Evolutionary conservation across 2,113 vertebrate genomes (phyloP), one percentile per base, ranked within the genome.

Genomic region (Chloropsis hardwickii): DNA sequence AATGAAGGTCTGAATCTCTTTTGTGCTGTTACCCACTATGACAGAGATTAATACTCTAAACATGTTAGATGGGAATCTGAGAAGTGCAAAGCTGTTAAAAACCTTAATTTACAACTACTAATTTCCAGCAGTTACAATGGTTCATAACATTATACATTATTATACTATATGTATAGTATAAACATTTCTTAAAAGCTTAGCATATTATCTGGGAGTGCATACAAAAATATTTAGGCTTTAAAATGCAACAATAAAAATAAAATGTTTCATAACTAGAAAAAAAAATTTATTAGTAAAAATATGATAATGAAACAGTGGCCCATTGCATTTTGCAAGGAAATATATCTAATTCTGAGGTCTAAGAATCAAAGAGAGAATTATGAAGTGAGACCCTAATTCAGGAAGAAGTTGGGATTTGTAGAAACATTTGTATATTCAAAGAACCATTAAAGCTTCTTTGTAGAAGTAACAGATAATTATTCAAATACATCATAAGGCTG

Each of bases 321-420:
- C 25, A 42, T 47, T 86, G 22, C 19, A 53, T 2, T 92, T 85
- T 72, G 7, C 13, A 67, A 88, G 24, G 40, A 95, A 95, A 94
- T 39, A 16, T 25, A 82, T 83, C 29, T 82, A 64, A 58, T 86
- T 95, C 67, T 89, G 51, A n/a, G 27, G 18, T 24, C 39, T 92
- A 83, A 92, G 67, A 47, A 86, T 92, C 81, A 87, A 90, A 94
- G 88, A 54, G 11, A 92, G 54, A 93, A 90, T 93, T 93, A 97
- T 79, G 76, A 87, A 93, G 51, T 61, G 50, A 74, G 61, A 95
- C 50, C 27, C 4, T 90, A 93, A 88, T 74, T 95, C 70, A 73
- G 57, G 35, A 92, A 23, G 39, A 92, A 95, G 84, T 88, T 78
- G 37, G 18, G 65, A 86, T 92, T 97, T 94, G 39, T 51, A 80